Evolutionary conservation across 2,113 vertebrate species (phyloP).

Genomic region (Rhombomys opimus): DNA sequence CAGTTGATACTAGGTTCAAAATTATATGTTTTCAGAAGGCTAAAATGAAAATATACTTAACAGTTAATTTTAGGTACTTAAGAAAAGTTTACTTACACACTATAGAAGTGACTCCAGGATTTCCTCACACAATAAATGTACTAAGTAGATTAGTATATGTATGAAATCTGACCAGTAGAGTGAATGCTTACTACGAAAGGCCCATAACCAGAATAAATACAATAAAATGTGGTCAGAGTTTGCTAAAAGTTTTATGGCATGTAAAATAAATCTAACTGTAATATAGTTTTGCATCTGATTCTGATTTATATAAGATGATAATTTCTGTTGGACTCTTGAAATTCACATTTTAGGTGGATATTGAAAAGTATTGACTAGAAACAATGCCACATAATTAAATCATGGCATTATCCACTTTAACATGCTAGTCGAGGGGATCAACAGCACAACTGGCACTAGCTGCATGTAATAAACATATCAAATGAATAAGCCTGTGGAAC

Average conservation of each 20-base stretch:
- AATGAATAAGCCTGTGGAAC: not conserved
- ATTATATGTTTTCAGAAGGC: constrained; percentile 81
- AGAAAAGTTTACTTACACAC: constrained; percentile 81
- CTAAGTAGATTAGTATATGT: constrained; percentile 51
- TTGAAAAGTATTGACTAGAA: not conserved
- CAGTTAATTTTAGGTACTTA: constrained; percentile 70
- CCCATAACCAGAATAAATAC: constrained; percentile 63
- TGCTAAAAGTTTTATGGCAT: not conserved
- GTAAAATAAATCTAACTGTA: not conserved
- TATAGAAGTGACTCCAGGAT: constrained; percentile 79
- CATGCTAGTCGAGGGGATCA: not conserved
- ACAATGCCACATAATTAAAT: not conserved
- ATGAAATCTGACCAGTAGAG: constrained; percentile 77
- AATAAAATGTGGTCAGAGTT: not conserved
- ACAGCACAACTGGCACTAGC: not conserved
- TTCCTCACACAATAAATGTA: constrained; percentile 84
- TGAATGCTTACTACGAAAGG: constrained; percentile 75
- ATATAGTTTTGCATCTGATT: not conserved
- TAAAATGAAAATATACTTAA: constrained; percentile 82
- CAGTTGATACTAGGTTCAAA: constrained; percentile 78
- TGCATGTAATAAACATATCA: not conserved
- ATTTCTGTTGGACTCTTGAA: not conserved
- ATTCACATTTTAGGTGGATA: not conserved
- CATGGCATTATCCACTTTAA: not conserved
- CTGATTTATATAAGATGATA: not conserved